phyloP scores from a whole-genome alignment of 2,113 vertebrate genomes.

The Entelurus aequoreus region DNA sequence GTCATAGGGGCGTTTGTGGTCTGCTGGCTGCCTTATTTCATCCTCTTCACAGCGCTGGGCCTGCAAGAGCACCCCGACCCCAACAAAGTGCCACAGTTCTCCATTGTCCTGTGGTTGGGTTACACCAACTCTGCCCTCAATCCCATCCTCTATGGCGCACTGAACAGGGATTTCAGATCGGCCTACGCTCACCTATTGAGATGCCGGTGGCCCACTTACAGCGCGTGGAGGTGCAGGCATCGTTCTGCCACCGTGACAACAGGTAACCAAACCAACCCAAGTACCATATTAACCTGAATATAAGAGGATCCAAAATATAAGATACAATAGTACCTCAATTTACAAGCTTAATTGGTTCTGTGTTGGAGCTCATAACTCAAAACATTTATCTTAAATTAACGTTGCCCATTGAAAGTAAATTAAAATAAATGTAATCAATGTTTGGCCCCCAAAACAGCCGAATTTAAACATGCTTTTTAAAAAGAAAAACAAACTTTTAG shows the following conservation, averaged over 20 bases:
- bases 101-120: constrained; percentile 81
- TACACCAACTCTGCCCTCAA: constrained; percentile 93
- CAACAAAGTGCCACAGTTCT: constrained; percentile 43
- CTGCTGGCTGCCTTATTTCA: constrained; percentile 89
- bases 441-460: too few relatives aligned
- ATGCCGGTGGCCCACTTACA: constrained; percentile 51
- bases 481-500: too few relatives aligned
- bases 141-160: constrained; percentile 84
- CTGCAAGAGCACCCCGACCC: constrained; percentile 65
- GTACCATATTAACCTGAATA: too few relatives aligned
- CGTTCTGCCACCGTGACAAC: constrained; percentile 19
- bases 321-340: too few relatives aligned
- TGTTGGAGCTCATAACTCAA: too few relatives aligned
- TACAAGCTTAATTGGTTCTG: too few relatives aligned
- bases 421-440: too few relatives aligned
- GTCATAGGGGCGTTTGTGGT: constrained; percentile 83
- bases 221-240: constrained; percentile 34
- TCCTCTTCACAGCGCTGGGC: constrained; percentile 78
- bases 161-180: constrained; percentile 87
- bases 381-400: too few relatives aligned
- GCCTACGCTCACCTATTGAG: constrained; percentile 77
- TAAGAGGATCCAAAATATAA: too few relatives aligned
- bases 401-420: too few relatives aligned
- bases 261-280: constrained; percentile 34
- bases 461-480: too few relatives aligned